Conservation (phyloP, 2,113 vertebrate genomes). For the Cebus imitator region DNA sequence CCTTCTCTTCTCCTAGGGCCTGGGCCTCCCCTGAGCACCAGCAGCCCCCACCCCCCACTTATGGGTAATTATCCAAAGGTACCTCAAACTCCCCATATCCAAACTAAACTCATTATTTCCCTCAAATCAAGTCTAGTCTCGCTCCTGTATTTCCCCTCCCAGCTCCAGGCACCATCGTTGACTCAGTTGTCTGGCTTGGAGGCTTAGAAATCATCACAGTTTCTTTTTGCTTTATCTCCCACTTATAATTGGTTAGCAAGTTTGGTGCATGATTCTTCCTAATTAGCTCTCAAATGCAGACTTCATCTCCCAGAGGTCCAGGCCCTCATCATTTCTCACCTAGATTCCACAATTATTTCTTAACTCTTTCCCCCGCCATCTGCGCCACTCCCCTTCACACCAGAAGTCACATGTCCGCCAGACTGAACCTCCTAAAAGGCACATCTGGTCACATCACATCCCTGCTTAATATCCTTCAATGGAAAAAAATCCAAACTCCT, state of each 20-base stretch:
- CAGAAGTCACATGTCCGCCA: neutral
- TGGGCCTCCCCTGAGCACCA: neutral
- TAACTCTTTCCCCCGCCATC: neutral
- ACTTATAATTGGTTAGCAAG: neutral
- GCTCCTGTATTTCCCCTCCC: neutral
- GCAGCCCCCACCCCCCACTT: fast-evolving
- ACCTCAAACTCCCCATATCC: neutral
- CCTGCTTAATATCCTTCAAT: neutral
- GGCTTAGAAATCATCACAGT: neutral
- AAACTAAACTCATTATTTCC: neutral
- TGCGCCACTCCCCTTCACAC: fast-evolving
- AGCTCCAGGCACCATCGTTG: too few species aligned
- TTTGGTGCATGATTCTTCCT: neutral
- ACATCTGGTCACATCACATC: neutral
- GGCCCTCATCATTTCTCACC: slow-evolving; percentile 34
- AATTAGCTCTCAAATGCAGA: slow-evolving; percentile 49
- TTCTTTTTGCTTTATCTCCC: neutral
- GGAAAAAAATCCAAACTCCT: neutral
- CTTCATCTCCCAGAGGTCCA: slow-evolving; percentile 17
- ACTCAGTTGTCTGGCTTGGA: neutral
- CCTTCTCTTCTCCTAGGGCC: neutral
- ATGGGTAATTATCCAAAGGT: neutral
- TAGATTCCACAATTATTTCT: slow-evolving; percentile 49
- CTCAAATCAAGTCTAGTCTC: neutral
- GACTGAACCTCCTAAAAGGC: neutral